Evolutionary conservation across 2,888 invertebrate species (phyloP).

Genomic region (Tiliacea aurago): DNA sequence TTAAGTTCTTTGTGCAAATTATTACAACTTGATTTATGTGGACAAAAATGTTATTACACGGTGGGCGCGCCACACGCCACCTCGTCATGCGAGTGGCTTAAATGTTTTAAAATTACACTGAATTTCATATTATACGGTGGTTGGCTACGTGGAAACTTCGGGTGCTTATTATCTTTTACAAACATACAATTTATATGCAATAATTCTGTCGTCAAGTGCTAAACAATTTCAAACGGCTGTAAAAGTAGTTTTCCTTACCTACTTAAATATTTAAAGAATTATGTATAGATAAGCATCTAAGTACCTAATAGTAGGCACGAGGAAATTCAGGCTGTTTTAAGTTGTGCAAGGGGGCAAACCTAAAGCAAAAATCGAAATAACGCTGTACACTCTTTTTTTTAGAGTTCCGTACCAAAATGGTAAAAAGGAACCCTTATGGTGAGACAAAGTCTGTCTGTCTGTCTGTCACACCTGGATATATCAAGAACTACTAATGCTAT

Average conservation of each 20-base stretch:
- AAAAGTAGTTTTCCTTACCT: not conserved
- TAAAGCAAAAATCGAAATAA: too few species aligned
- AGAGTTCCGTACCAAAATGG: too few species aligned
- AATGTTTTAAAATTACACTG: conserved; percentile 63
- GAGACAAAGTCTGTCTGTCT: too few species aligned
- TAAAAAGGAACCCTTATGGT: too few species aligned
- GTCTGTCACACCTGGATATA: too few species aligned
- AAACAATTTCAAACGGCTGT: not conserved
- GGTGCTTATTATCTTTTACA: conserved; percentile 29
- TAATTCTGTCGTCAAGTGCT: conserved; percentile 27
- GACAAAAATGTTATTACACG: conserved; percentile 74
- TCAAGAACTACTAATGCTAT: too few species aligned
- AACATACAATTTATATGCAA: conserved; percentile 25
- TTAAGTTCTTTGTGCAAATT: conserved; percentile 78
- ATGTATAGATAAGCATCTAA: too few species aligned
- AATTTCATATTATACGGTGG: conserved; percentile 38
- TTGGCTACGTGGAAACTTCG: conserved; percentile 12
- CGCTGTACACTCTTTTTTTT: too few species aligned
- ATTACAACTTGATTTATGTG: conserved; percentile 81
- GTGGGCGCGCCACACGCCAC: conserved; percentile 78
- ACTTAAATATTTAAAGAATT: not conserved
- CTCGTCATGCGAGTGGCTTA: conserved; percentile 67
- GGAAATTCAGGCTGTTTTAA: not conserved
- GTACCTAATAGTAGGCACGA: too few species aligned
- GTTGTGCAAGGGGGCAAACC: too few species aligned